Base-by-base conservation (phyloP, 2,888 invertebrate species). In the Sphinx pinastri region DNA sequence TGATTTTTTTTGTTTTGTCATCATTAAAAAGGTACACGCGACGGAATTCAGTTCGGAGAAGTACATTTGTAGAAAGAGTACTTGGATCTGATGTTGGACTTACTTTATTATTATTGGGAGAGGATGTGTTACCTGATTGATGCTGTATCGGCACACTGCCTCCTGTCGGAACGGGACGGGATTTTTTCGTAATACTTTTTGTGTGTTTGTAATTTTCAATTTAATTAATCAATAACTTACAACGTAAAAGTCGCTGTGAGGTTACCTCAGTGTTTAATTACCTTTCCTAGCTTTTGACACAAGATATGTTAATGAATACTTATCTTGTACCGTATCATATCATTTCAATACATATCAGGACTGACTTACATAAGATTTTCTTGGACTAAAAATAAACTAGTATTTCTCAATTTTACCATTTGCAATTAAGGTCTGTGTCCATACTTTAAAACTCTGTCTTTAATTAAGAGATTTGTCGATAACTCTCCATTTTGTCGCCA, bases 101-200 rank as follows among this genome's bases (percentile, higher is more conserved):
- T 81, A 81, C 82, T 88, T 88, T 88, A 88, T 88, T 87, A 87
- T 89, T 86, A 88, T 88, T 87, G 85, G 83, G 75, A 77, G 80
- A 54, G n/a, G 69, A 63, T 82, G 77, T 79, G 79, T 81, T 82
- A 72, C 71, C 81, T 84, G 88, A 88, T 85, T 87, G 88, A 88
- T 87, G 84, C 80, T 67, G 73, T 77, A 79, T 80, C 80, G 77
- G 78, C 31, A 69, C 69, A 69, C 38, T 12, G 67, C 59, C 52
- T 63, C 45, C 60, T 25, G 16, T 25, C 45, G 54, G 16, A 45
- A 54, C 19, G 12, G 54, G 31, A 19, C n/a, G 31, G n/a, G 11
- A 31, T 31, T 49, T 67, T 54, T 60, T 54, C 16, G 52, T 38
- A 6, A 25, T 11, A 31, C n/a, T 67, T 51, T 67, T n/a, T 67